Evolutionary conservation across 1,140 invertebrate genomes (phyloP).

Genomic region (Hypothenemus hampei): DNA sequence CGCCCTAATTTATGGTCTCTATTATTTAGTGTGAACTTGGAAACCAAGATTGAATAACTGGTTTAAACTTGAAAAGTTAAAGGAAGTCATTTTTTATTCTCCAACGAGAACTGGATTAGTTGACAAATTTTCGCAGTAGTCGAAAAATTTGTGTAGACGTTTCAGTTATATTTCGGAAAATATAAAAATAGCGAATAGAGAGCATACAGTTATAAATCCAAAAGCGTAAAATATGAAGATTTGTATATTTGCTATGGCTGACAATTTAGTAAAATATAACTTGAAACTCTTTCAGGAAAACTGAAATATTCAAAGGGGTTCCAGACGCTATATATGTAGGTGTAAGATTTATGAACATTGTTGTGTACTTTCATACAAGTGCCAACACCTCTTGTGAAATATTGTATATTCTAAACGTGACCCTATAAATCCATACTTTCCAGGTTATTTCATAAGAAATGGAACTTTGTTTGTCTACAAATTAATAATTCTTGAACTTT

Average conservation of each 20-base stretch:
- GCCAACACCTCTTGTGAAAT: constrained; percentile 39
- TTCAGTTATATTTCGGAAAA: no score
- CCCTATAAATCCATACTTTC: not conserved
- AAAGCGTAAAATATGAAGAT: constrained; percentile 28
- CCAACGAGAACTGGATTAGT: no score
- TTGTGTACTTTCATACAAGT: constrained; percentile 34
- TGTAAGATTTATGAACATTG: constrained; percentile 35
- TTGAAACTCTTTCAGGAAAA: constrained; percentile 27
- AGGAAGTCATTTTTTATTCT: no score
- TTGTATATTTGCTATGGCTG: constrained; percentile 28
- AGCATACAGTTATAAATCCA: constrained; percentile 15
- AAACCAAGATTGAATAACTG: constrained; percentile 32
- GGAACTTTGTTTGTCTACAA: no score
- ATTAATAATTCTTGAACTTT: no score
- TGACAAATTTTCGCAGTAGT: no score
- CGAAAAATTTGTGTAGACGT: no score
- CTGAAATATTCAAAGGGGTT: constrained; percentile 28
- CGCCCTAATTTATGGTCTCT: constrained; percentile 37
- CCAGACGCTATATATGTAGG: constrained; percentile 22
- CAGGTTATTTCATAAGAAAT: no score
- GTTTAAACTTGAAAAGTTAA: constrained; percentile 35
- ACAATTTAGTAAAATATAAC: constrained; percentile 27
- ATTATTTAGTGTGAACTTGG: constrained; percentile 39
- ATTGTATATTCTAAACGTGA: constrained; percentile 30
- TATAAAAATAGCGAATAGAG: constrained; percentile 20